phyloP scores from a whole-genome alignment of 1,140 invertebrate species.

The Drosophila erecta region DNA sequence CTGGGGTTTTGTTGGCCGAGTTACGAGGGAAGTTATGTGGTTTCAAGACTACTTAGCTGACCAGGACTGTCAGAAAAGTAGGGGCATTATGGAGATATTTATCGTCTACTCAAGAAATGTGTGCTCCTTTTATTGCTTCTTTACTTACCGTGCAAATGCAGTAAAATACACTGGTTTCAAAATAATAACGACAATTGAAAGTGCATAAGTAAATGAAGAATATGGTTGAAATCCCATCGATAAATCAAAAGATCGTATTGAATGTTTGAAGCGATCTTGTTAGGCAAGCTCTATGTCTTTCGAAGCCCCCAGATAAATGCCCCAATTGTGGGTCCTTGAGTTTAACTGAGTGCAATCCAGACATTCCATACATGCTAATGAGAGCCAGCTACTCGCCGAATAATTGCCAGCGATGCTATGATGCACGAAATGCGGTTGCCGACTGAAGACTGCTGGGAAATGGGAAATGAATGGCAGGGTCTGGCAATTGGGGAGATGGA shows the following conservation, averaged over 20 bases:
- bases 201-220: background rate
- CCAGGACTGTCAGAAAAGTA: slow-evolving; percentile 3
- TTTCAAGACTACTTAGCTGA: slow-evolving; percentile 9
- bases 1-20: background rate
- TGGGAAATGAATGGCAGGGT: slow-evolving; percentile 7
- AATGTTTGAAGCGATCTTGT: too few species aligned
- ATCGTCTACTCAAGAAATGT: background rate
- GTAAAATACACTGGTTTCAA: too few species aligned
- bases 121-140: background rate
- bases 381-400: slow-evolving; percentile 37
- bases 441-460: slow-evolving; percentile 39
- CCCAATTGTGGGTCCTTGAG: slow-evolving; percentile 20
- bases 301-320: background rate
- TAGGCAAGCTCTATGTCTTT: too few species aligned
- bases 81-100: background rate
- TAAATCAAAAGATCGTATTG: too few species aligned
- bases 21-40: slow-evolving; percentile 5
- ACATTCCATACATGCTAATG: slow-evolving; percentile 41
- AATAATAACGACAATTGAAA: background rate
- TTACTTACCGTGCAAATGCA: background rate
- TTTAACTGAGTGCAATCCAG: slow-evolving; percentile 35
- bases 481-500: slow-evolving; percentile 1
- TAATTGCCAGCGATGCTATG: slow-evolving; percentile 31
- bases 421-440: slow-evolving; percentile 33
- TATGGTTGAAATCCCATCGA: too few species aligned